Evolutionary conservation across 2,888 invertebrate species (phyloP).

Genomic region (Anticlea derivata): DNA sequence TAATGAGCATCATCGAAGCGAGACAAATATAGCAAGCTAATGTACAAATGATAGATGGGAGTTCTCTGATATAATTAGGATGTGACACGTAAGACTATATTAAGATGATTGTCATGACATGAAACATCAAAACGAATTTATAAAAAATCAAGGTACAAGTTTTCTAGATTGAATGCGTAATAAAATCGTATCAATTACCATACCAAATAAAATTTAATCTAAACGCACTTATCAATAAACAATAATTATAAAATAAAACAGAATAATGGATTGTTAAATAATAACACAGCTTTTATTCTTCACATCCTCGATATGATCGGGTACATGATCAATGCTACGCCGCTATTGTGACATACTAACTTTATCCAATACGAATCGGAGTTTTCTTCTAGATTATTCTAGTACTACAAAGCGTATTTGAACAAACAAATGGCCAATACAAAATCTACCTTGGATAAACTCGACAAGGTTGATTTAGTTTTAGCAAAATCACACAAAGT

Average conservation of each 20-base stretch:
- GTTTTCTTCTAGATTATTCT: constrained; percentile 16
- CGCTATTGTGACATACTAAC: constrained; percentile 41
- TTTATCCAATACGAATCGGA: constrained; percentile 21
- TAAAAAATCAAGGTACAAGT: constrained; percentile 81
- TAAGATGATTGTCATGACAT: constrained; percentile 74
- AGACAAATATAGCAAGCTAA: constrained; percentile 61
- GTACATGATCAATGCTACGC: constrained; percentile 73
- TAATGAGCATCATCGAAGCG: constrained; percentile 70
- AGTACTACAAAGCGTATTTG: constrained; percentile 8
- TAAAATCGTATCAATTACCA: constrained; percentile 70
- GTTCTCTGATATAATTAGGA: constrained; percentile 40
- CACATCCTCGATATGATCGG: constrained; percentile 65
- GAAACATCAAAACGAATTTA: constrained; percentile 73
- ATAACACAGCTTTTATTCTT: constrained; percentile 81
- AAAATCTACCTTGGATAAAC: constrained; percentile 21
- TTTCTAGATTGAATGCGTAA: constrained; percentile 71
- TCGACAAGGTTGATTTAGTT: background rate
- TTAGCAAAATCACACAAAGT: background rate
- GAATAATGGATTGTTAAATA: constrained; percentile 82
- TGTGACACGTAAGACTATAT: constrained; percentile 48
- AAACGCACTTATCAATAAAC: constrained; percentile 79
- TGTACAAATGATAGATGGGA: constrained; percentile 55
- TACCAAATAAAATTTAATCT: constrained; percentile 82
- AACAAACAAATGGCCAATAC: constrained; percentile 10
- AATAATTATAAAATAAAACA: constrained; percentile 83